Conservation (phyloP, 2,888 invertebrate species). For the Drosophila neotestacea region DNA sequence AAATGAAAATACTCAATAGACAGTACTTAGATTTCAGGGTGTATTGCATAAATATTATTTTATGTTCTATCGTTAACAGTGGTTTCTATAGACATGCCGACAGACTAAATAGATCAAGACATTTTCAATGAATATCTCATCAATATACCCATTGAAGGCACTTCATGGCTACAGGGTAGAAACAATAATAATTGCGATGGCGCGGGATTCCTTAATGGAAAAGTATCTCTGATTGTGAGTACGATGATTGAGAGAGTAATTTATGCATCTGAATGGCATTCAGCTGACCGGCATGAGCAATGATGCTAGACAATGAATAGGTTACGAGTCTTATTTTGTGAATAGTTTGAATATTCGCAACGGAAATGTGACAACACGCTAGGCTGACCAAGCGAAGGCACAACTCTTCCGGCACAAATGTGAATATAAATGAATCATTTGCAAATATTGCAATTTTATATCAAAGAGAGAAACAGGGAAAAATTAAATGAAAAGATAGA, state of each 20-base stretch:
- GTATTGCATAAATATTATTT: too few species aligned
- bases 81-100: too few species aligned
- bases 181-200: constrained; percentile 53
- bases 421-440: constrained; percentile 59
- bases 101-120: too few species aligned
- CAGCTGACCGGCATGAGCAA: constrained; percentile 63
- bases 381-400: constrained; percentile 46
- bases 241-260: constrained; percentile 38
- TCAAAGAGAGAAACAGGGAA: constrained; percentile 22
- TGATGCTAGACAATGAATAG: constrained; percentile 46
- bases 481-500: constrained; percentile 8
- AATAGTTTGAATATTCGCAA: constrained; percentile 57
- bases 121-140: neutral
- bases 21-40: too few species aligned
- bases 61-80: too few species aligned
- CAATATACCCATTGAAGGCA: neutral
- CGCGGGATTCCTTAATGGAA: constrained; percentile 51
- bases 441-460: constrained; percentile 51
- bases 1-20: too few species aligned
- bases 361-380: constrained; percentile 76
- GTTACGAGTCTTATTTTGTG: constrained; percentile 13
- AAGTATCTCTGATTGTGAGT: constrained; percentile 5
- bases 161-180: constrained; percentile 6
- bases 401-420: constrained; percentile 56
- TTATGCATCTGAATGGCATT: constrained; percentile 65